Conservation (phyloP, 64 coral and sea anemone genomes). For the Acropora yongei region DNA sequence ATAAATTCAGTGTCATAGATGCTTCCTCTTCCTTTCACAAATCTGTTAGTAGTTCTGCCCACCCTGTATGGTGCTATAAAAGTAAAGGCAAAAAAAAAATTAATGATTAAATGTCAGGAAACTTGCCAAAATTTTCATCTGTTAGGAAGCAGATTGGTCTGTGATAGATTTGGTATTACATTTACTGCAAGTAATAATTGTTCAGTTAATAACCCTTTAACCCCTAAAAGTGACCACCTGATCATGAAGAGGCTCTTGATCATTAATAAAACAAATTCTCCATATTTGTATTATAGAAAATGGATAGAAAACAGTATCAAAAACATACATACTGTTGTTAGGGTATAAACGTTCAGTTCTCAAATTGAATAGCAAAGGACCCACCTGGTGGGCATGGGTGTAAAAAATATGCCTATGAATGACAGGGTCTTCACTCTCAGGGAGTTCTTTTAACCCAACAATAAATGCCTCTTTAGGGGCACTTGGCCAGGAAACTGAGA, state of each 20-base stretch:
- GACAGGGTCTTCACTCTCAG: slow-evolving; percentile 56
- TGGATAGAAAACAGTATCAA: too few relatives aligned
- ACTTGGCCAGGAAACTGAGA: slow-evolving; percentile 59
- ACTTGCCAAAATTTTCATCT: too few relatives aligned
- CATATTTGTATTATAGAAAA: too few relatives aligned
- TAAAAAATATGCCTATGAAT: slow-evolving; percentile 78
- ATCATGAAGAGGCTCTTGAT: slow-evolving; percentile 15
- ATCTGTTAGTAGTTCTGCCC: slow-evolving; percentile 69
- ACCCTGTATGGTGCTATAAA: slow-evolving; percentile 71
- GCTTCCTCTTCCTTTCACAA: slow-evolving; percentile 74
- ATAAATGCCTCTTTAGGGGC: slow-evolving; percentile 88
- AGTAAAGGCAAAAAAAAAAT: not conserved
- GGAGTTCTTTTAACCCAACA: slow-evolving; percentile 82
- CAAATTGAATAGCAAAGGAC: not conserved
- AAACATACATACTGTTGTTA: too few relatives aligned
- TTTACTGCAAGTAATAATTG: too few relatives aligned
- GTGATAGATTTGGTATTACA: too few relatives aligned
- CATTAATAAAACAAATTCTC: not conserved
- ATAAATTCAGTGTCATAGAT: slow-evolving; percentile 84
- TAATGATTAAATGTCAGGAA: not conserved
- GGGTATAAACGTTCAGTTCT: too few relatives aligned
- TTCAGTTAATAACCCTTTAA: not conserved
- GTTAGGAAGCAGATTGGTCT: too few relatives aligned
- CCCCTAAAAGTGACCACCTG: not conserved
- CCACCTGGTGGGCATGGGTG: slow-evolving; percentile 87